These are phyloP conservation scores for Globodera rostochiensis DNA, from an alignment of 1,140 invertebrate genomes.

Conservation along the genomic window DNA sequence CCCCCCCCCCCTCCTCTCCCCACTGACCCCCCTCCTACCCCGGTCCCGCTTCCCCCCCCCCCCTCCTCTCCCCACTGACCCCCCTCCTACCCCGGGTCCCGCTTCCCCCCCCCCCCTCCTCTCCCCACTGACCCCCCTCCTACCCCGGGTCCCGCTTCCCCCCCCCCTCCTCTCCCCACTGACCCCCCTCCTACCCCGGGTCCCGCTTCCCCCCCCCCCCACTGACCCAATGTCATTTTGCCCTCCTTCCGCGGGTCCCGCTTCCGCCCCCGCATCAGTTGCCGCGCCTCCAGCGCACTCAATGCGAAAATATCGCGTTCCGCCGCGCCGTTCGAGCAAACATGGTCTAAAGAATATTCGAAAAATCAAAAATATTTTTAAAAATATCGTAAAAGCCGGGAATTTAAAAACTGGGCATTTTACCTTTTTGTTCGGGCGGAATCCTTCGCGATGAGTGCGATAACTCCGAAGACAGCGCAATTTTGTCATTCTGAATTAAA, in stretches of 20 bases:
- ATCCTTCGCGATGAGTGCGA: constrained; percentile 10
- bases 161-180: no score
- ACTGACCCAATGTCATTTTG: constrained; percentile 46
- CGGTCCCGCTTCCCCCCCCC: no score
- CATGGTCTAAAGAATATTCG: neutral
- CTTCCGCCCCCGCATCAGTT: constrained; percentile 42
- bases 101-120: no score
- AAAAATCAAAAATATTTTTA: neutral
- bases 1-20: no score
- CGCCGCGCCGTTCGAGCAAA: neutral
- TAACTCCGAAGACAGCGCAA: neutral
- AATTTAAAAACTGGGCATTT: neutral
- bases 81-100: no score
- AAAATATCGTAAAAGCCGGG: no score
- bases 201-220: neutral
- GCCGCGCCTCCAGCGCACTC: constrained; percentile 61
- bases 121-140: no score
- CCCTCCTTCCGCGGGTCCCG: constrained; percentile 41
- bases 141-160: no score
- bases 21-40: no score
- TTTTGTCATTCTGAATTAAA: neutral
- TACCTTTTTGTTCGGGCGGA: constrained; percentile 6
- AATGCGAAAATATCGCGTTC: constrained; percentile 56
- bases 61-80: no score
- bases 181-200: no score